Evolutionary conservation across 2,113 vertebrate species (phyloP).

Genomic region (Serinus canaria): DNA sequence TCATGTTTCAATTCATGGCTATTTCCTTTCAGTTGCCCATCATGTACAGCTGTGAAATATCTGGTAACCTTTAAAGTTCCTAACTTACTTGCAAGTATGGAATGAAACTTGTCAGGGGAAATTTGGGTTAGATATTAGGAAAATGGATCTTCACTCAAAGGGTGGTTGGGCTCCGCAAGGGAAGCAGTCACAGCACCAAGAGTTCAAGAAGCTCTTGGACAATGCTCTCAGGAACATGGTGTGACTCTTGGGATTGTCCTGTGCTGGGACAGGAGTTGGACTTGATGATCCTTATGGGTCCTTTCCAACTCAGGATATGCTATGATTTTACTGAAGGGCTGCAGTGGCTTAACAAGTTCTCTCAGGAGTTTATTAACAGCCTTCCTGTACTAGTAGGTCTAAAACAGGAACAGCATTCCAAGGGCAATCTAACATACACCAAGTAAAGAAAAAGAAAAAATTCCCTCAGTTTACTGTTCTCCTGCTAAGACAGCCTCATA

Average conservation of each 20-base stretch:
- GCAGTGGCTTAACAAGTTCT: neutral
- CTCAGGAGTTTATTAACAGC: neutral
- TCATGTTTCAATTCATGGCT: neutral
- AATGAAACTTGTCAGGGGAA: neutral
- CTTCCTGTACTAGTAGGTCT: neutral
- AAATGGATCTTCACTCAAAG: neutral
- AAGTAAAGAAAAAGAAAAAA: neutral
- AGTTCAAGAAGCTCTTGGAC: neutral
- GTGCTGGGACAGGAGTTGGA: neutral
- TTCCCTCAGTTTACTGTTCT: neutral
- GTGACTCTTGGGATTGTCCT: neutral
- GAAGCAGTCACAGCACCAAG: neutral
- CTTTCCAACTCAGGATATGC: neutral
- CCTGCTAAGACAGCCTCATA: neutral
- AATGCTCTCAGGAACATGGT: neutral
- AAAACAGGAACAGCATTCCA: neutral
- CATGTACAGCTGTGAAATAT: rapidly evolving
- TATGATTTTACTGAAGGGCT: neutral
- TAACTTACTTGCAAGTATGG: neutral
- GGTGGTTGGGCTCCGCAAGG: neutral
- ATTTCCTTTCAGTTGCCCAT: neutral
- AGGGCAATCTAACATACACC: neutral
- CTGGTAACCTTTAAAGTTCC: neutral
- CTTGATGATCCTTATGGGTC: neutral
- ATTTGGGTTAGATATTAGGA: neutral